Base-by-base conservation (phyloP, 2,888 invertebrate species). In the Amiota communis region DNA sequence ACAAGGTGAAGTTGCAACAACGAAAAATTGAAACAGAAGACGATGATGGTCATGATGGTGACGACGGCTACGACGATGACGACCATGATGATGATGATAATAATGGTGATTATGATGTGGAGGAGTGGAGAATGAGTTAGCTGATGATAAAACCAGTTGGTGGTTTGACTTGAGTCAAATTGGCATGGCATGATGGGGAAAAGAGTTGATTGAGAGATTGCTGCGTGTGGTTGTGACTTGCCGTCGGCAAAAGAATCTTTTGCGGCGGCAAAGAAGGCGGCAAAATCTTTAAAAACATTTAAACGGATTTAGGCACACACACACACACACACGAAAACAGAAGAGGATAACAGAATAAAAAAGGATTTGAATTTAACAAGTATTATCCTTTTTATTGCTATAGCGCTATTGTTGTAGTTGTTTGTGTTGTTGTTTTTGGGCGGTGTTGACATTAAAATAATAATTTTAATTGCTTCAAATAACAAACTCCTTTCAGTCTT, bases 381-480 rank as follows among this genome's bases (percentile, higher is more conserved):
- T 59, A 59, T 59, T 59, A 59, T 59, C 59, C 59, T 8, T 59
- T 53, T n/a, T 8, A 12, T 53, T 36, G 36, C 12, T n/a, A 51
- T n/a, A 8, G 53, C 53, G 1, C 4, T 51, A 6, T 83, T 77
- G 79, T 79, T 77, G 75, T 75, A 8, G 11, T 1, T 57, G 2
- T 17, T 57, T 1, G 13, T 63, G 36, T 71, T 64, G 56, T 17
- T 15, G 49, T 17, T 10, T 56, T 47, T 51, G 63, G 46, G 36
- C 61, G 73, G 87, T 87, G 87, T 87, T 88, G 88, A 88, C 87
- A 87, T 87, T 88, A 85, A 86, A 88, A 87, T 87, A 87, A 87
- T 88, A 87, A 87, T 88, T 87, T 88, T 88, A 87, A 87, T 87
- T 87, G 87, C 86, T 80, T 81, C 79, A 83, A 84, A 88, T 82